Conservation (phyloP, 2,888 invertebrate species). For the Helleia helle region DNA sequence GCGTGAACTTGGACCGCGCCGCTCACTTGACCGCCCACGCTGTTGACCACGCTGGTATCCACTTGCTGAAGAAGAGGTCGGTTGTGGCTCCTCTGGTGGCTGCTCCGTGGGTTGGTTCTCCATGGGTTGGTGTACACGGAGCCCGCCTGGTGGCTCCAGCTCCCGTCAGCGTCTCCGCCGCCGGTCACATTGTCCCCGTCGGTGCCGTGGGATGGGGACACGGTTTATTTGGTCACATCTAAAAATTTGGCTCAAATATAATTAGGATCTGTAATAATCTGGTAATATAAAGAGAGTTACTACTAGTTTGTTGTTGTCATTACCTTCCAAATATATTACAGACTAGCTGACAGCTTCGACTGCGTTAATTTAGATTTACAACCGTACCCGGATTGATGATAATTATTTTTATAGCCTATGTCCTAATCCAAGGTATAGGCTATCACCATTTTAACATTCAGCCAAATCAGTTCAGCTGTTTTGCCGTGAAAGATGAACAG, state of each 20-base stretch:
- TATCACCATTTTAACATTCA: too few species aligned
- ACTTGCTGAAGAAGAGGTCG: conserved; percentile 51
- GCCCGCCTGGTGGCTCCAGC: conserved; percentile 4
- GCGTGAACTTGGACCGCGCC: conserved; percentile 60
- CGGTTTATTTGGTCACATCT: conserved; percentile 29
- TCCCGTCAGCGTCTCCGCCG: conserved; percentile 7
- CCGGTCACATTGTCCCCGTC: conserved; percentile 16
- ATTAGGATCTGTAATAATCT: conserved; percentile 20
- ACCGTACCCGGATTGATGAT: too few species aligned
- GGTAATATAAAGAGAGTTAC: conserved; percentile 64
- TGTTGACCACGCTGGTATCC: conserved; percentile 40
- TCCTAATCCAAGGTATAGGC: too few species aligned
- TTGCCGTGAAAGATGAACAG: too few species aligned
- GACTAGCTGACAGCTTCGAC: too few species aligned
- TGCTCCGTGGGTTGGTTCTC: conserved; percentile 27
- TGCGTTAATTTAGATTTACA: too few species aligned
- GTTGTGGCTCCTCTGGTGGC: conserved; percentile 36
- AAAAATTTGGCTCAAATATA: conserved; percentile 34
- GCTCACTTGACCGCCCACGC: conserved; percentile 54
- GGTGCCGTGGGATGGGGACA: conserved; percentile 25
- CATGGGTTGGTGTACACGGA: conserved; percentile 28
- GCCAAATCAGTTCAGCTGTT: too few species aligned
- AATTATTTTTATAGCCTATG: too few species aligned
- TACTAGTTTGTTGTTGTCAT: conserved; percentile 17
- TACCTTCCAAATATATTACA: too few species aligned